These are phyloP conservation scores for Zosterops hypoxanthus DNA, from an alignment of 2,113 vertebrate genomes.

Conservation along the genomic window DNA sequence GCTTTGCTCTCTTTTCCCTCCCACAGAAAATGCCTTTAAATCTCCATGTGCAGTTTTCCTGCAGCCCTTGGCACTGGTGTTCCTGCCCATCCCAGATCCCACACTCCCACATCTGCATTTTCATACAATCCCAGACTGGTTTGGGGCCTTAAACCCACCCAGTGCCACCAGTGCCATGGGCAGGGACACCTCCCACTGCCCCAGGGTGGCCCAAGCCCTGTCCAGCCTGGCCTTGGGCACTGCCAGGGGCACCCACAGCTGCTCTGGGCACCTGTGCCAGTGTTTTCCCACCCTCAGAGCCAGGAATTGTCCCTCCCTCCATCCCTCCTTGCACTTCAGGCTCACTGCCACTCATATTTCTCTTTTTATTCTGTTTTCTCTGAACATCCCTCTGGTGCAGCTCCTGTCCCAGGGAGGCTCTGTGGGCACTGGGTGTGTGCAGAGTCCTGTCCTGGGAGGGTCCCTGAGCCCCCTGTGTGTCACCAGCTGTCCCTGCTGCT, in stretches of 20 bases:
- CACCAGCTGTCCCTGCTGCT: constrained; percentile 2
- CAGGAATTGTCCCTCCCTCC: neutral
- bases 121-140: neutral
- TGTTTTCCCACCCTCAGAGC: rapidly evolving
- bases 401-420: neutral
- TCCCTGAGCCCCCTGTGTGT: constrained; percentile 9
- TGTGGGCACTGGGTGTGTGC: neutral
- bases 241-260: neutral
- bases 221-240: neutral
- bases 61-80: neutral
- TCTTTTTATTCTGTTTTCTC: neutral
- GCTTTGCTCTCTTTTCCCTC: neutral
- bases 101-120: neutral
- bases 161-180: neutral
- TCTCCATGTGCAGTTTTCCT: neutral
- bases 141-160: neutral
- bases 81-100: neutral
- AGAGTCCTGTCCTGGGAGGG: neutral
- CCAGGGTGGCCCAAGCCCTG: neutral
- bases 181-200: neutral
- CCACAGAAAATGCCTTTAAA: neutral
- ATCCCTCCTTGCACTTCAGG: neutral
- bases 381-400: neutral
- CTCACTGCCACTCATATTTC: neutral
- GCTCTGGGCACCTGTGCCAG: neutral